Conservation (phyloP, 2,888 invertebrate genomes). For the Acleris holmiana region DNA sequence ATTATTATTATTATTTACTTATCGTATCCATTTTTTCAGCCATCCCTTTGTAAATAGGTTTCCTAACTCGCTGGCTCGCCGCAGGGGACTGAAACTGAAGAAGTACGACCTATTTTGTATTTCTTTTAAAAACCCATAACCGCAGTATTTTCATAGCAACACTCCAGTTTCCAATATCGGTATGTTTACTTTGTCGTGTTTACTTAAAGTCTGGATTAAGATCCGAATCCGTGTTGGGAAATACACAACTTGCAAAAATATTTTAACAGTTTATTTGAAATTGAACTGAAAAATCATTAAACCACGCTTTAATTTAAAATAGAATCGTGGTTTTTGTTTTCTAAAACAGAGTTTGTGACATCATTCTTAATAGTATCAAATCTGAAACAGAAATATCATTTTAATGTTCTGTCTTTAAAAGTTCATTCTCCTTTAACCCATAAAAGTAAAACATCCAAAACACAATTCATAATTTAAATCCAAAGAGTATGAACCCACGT, state of each 20-base stretch:
- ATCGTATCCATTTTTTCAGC: constrained; percentile 19
- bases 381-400: background rate
- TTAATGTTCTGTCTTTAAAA: background rate
- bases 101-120: constrained; percentile 63
- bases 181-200: constrained; percentile 45
- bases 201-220: constrained; percentile 45
- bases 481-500: constrained; percentile 12
- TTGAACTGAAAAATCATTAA: background rate
- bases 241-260: constrained; percentile 28
- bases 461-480: background rate
- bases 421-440: background rate
- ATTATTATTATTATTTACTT: too few species aligned
- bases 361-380: too few species aligned
- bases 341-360: too few species aligned
- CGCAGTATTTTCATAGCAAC: constrained; percentile 56
- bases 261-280: constrained; percentile 27
- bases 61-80: constrained; percentile 43
- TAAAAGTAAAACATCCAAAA: background rate
- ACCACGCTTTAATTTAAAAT: background rate
- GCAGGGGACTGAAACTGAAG: constrained; percentile 57
- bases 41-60: constrained; percentile 21
- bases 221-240: constrained; percentile 39
- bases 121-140: constrained; percentile 51
- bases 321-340: too few species aligned
- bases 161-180: constrained; percentile 63